These are phyloP conservation scores for Metopia argyrocephala DNA, from an alignment of 2,888 invertebrate species.

Conservation along the genomic window DNA sequence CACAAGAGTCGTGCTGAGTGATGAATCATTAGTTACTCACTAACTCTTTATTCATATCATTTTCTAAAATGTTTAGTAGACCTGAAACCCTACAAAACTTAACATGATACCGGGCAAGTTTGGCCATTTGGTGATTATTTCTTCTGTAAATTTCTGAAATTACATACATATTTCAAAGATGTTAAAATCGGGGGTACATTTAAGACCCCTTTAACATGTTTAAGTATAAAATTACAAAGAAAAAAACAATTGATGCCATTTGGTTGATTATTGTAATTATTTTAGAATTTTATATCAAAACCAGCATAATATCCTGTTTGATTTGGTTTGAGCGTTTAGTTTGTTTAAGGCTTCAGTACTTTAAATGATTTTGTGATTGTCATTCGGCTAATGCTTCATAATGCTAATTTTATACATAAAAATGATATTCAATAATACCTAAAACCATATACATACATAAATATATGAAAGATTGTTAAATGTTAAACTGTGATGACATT, in stretches of 20 bases:
- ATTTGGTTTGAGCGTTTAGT: too few relatives aligned
- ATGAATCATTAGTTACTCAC: too few relatives aligned
- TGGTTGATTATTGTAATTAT: neutral
- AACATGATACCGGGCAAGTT: too few relatives aligned
- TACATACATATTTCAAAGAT: too few relatives aligned
- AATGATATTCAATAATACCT: neutral
- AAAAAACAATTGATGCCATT: neutral
- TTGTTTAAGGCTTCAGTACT: neutral
- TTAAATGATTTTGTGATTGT: slow-evolving; percentile 15
- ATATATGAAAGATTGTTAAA: neutral
- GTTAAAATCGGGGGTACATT: too few relatives aligned
- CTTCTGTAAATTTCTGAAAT: too few relatives aligned
- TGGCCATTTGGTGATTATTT: too few relatives aligned
- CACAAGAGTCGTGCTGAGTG: too few relatives aligned
- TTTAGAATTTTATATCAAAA: neutral
- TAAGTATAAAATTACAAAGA: neutral
- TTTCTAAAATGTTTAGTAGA: too few relatives aligned
- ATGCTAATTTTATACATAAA: slow-evolving; percentile 46
- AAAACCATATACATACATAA: neutral
- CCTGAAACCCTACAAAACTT: too few relatives aligned
- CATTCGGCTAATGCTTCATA: slow-evolving; percentile 36
- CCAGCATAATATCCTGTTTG: too few relatives aligned
- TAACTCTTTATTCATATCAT: too few relatives aligned
- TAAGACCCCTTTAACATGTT: neutral
- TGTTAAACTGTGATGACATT: neutral